Conservation (phyloP, 35 echinoderm and acorn worm species). For the Lytechinus pictus region DNA sequence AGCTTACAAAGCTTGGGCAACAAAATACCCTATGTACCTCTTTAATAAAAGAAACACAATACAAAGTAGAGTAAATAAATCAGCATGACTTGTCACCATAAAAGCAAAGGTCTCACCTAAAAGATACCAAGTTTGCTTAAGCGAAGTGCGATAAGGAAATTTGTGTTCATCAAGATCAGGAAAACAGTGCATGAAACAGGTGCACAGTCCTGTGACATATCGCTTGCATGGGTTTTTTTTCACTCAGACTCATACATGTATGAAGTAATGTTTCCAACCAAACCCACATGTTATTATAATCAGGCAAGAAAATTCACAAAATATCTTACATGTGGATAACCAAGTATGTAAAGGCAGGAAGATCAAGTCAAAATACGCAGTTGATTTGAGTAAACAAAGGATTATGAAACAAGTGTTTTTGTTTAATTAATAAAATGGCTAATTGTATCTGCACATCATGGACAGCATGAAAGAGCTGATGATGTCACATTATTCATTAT, state of each 20-base stretch:
- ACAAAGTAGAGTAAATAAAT: not conserved
- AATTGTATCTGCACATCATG: too few relatives aligned
- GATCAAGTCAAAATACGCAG: too few relatives aligned
- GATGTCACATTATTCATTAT: too few relatives aligned
- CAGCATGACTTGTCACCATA: slow-evolving; percentile 10
- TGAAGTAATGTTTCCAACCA: too few relatives aligned
- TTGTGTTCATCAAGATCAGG: not conserved
- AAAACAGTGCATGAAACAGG: not conserved
- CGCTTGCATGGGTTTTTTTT: not conserved
- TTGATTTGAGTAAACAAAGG: too few relatives aligned
- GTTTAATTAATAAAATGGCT: too few relatives aligned
- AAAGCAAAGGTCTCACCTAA: not conserved
- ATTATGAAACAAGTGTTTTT: too few relatives aligned
- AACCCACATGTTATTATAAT: too few relatives aligned
- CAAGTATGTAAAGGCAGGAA: too few relatives aligned
- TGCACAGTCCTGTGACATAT: not conserved
- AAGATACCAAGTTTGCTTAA: not conserved
- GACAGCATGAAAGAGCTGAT: too few relatives aligned
- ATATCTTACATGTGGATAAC: too few relatives aligned
- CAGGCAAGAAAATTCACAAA: too few relatives aligned
- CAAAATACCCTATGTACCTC: not conserved
- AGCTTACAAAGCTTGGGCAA: not conserved
- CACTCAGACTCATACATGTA: not conserved
- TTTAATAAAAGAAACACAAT: not conserved
- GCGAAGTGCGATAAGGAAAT: not conserved